Evolutionary conservation across 2,888 invertebrate species (phyloP).

Genomic region (Euphydryas editha): DNA sequence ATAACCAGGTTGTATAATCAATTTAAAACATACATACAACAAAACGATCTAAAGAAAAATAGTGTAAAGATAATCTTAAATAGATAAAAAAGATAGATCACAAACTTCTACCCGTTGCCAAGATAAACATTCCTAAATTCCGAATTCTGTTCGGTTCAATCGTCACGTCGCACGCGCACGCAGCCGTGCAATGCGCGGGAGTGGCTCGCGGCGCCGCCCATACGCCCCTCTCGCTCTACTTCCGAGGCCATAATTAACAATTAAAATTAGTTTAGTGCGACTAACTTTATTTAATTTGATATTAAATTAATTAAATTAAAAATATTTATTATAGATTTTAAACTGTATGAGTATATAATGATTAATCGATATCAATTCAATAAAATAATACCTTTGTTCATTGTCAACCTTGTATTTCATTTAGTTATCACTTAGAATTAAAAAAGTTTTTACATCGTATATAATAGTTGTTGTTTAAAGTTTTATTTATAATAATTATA

Average conservation of each 20-base stretch:
- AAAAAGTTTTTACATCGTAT: no score
- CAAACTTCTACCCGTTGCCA: background rate
- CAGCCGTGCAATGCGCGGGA: slow-evolving; percentile 59
- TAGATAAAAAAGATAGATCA: background rate
- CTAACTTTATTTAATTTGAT: background rate
- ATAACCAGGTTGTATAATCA: no score
- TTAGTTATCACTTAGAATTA: no score
- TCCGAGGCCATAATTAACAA: slow-evolving; percentile 32
- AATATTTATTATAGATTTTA: no score
- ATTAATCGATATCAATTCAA: no score
- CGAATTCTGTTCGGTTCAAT: background rate
- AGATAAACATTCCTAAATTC: slow-evolving; percentile 5
- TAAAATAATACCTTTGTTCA: no score
- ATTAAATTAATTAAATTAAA: background rate
- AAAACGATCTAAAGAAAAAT: no score
- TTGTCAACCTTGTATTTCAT: no score
- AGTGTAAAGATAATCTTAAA: background rate
- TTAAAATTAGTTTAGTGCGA: slow-evolving; percentile 8
- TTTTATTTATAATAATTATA: no score
- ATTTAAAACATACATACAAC: no score
- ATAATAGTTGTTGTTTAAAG: no score
- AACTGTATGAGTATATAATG: no score
- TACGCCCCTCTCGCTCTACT: slow-evolving; percentile 76
- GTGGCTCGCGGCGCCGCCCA: slow-evolving; percentile 59
- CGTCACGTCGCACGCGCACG: slow-evolving; percentile 35